Conservation (phyloP, 2,113 vertebrate genomes). For the Bombycilla garrulus region DNA sequence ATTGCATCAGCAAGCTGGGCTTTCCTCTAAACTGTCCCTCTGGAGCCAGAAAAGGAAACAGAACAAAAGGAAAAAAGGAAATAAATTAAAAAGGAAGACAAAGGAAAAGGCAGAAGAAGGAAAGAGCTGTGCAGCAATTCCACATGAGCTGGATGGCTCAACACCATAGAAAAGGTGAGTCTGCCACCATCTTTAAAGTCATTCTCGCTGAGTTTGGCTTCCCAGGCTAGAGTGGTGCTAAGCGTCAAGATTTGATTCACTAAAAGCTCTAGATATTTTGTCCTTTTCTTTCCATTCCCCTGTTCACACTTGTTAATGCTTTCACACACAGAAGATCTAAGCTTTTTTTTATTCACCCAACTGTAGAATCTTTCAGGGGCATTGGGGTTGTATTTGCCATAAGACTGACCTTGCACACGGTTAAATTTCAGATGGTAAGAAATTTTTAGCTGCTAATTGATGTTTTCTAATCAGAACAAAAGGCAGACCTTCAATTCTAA, state of each 20-base stretch:
- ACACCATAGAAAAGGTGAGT: rapidly evolving
- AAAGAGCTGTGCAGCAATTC: not conserved
- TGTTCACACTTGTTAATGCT: not conserved
- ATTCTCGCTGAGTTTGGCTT: not conserved
- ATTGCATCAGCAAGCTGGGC: not conserved
- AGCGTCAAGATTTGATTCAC: not conserved
- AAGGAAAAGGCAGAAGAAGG: not conserved
- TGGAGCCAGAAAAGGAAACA: not conserved
- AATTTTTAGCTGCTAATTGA: not conserved
- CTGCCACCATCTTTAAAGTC: not conserved
- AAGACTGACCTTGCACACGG: not conserved
- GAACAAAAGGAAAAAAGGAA: not conserved
- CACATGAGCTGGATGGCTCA: not conserved
- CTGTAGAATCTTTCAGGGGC: not conserved
- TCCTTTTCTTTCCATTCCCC: not conserved
- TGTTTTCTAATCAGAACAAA: not conserved
- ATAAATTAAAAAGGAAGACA: not conserved
- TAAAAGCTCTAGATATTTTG: not conserved
- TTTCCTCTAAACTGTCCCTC: not conserved
- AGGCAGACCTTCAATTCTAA: not conserved
- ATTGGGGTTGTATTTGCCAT: not conserved
- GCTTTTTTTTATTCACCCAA: not conserved
- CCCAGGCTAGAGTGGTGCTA: not conserved
- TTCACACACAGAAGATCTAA: not conserved
- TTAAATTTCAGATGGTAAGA: not conserved